Evolutionary conservation across 2,888 invertebrate species (phyloP).

Genomic region (Argyra leucocephala): DNA sequence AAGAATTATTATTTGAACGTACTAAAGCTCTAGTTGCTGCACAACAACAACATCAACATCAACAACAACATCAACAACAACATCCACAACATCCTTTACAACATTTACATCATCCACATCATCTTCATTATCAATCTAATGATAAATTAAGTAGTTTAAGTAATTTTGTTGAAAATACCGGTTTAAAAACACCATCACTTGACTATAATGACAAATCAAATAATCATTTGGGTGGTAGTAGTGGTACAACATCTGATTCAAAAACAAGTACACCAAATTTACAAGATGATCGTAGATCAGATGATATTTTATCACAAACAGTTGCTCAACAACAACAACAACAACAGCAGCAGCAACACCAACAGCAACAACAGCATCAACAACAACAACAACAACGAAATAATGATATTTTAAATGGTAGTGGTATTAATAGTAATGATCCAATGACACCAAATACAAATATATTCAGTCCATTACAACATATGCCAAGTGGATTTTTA

Average conservation of each 20-base stretch:
- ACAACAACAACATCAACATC: slow-evolving; percentile 34
- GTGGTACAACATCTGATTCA: slow-evolving; percentile 28
- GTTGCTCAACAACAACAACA: slow-evolving; percentile 16
- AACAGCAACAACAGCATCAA: not conserved
- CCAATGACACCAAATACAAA: slow-evolving; percentile 29
- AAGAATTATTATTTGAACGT: slow-evolving; percentile 66
- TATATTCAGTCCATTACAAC: slow-evolving; percentile 27
- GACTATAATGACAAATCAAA: slow-evolving; percentile 12
- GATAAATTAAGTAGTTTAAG: slow-evolving; percentile 3
- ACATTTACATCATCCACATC: slow-evolving; percentile 45
- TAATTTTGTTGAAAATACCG: not conserved
- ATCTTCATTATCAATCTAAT: slow-evolving; percentile 37
- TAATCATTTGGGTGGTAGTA: slow-evolving; percentile 16
- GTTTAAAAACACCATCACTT: slow-evolving; percentile 30
- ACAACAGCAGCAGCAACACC: not conserved
- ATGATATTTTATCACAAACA: slow-evolving; percentile 21
- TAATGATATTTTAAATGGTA: not conserved
- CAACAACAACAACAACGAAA: not conserved
- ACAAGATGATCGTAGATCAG: slow-evolving; percentile 29
- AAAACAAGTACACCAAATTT: slow-evolving; percentile 46
- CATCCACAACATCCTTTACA: slow-evolving; percentile 30
- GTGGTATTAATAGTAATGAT: slow-evolving; percentile 37
- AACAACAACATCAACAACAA: slow-evolving; percentile 33
- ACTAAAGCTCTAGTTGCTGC: slow-evolving; percentile 54
- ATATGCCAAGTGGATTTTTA: slow-evolving; percentile 46